phyloP scores from a whole-genome alignment of 2,797 vertebrate genomes.

The Sebastes dallii region DNA sequence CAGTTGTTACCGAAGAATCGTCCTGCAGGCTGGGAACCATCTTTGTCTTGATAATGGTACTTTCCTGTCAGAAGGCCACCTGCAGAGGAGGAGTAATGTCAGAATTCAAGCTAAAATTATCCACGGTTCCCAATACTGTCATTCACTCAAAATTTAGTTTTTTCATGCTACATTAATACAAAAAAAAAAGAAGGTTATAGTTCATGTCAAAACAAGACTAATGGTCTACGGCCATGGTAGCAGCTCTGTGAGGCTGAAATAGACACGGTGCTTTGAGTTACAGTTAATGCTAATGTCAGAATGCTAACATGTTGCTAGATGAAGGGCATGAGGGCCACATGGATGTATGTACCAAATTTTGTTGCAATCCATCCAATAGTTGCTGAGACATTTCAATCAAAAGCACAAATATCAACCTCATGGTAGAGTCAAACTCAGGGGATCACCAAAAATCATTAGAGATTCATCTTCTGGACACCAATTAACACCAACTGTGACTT shows the following conservation, averaged over 20 bases:
- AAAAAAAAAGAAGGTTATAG: too few relatives aligned
- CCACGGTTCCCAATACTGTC: background rate
- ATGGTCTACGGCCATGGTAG: background rate
- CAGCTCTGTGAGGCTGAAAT: background rate
- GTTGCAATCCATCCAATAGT: background rate
- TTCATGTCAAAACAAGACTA: too few relatives aligned
- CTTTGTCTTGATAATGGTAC: constrained; percentile 91
- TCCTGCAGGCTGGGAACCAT: constrained; percentile 80
- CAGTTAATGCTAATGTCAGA: background rate
- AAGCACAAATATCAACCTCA: background rate
- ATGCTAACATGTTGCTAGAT: background rate
- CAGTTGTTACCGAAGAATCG: constrained; percentile 94
- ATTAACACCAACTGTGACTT: background rate
- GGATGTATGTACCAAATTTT: background rate
- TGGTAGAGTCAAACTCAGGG: background rate
- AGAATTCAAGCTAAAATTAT: background rate
- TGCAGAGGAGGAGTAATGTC: constrained; percentile 48
- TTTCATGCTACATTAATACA: background rate
- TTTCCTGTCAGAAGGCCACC: constrained; percentile 94
- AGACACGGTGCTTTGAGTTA: background rate
- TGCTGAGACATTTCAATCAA: background rate
- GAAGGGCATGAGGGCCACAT: background rate
- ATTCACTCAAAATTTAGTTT: background rate
- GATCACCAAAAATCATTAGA: background rate
- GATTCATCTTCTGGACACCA: background rate